Base-by-base conservation (phyloP, 2,113 vertebrate species). In the Agelaius tricolor region DNA sequence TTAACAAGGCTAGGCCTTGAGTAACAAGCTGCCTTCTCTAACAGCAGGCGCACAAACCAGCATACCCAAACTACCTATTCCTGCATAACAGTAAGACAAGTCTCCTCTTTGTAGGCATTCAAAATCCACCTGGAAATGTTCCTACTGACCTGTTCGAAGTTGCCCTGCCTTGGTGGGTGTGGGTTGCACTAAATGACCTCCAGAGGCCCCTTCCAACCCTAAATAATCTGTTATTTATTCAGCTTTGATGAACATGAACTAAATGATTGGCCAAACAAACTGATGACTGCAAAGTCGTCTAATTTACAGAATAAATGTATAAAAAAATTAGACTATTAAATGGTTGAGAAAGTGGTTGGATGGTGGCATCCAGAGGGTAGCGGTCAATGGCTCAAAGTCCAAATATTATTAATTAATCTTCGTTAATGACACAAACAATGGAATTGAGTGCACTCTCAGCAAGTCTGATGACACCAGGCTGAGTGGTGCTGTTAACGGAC, bases 81-180 rank as follows among this genome's bases (percentile, higher is more conserved):
- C 33, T 78, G 10, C 9, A 28, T 1, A 81, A 19, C 8, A 47
- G 58, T 35, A 47, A 68, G 58, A 68, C 7, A 33, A 59, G 7
- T n/a, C 10, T 46, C 19, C 9, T 24, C 61, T 30, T 55, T 41
- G 11, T 1, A 68, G 16, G 41, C 9, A 41, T 37, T 54, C 62
- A 39, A 54, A 67, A n/a, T 9, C 23, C 18, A 52, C 3, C 8
- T 21, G 16, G 46, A 59, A 28, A n/a, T 0, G 0, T n/a, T 46
- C 20, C 28, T 61, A 26, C 28, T 15, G 46, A 39, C 4, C 9
- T 39, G 28, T 13, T 59, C 0, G 0, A 61, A 59, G 13, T 6
- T 33, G 21, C 23, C 13, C 33, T 54, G 28, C 30, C 24, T 82
- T 82, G 16, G 11, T 17, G 14, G 13, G 13, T 5, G 2, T 12